Conservation (phyloP, 2,797 vertebrate genomes). For the Neomorphus geoffroyi region DNA sequence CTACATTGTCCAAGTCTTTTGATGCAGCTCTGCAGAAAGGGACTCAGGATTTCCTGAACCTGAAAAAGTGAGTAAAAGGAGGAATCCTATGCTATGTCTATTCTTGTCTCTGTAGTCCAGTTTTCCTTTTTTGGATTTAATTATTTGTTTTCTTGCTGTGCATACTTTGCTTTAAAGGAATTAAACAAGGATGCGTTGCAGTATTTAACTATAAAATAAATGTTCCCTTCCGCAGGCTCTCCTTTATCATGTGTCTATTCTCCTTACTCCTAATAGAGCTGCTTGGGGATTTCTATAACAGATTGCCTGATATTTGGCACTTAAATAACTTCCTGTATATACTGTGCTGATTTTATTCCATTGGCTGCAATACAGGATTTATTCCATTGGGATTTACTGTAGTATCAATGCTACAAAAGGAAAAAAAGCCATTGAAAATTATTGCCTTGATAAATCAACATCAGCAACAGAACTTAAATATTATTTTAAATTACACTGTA, state of each 20-base stretch:
- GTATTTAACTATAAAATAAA: not conserved
- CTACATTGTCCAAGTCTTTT: not conserved
- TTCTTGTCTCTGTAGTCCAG: not conserved
- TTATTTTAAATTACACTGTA: not conserved
- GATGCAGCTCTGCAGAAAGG: not conserved
- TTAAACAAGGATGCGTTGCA: not conserved
- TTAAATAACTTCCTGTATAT: not conserved
- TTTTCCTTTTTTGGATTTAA: not conserved
- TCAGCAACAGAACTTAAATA: not conserved
- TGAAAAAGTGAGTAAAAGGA: not conserved
- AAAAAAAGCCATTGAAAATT: not conserved
- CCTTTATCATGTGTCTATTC: not conserved
- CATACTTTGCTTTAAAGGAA: not conserved
- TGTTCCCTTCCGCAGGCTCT: not conserved
- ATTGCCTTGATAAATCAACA: not conserved
- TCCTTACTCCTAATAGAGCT: not conserved
- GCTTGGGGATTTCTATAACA: not conserved
- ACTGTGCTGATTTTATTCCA: not conserved
- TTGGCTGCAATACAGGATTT: not conserved
- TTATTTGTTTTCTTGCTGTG: not conserved
- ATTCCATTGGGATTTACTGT: not conserved
- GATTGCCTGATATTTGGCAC: not conserved
- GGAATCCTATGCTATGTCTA: not conserved
- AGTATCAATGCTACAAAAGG: not conserved
- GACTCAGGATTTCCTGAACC: not conserved